Percentiles rank a stretch among this genome's conserved stretches.
Conservation (phyloP, 2,113 vertebrate genomes). For the Saccopteryx leptura region DNA sequence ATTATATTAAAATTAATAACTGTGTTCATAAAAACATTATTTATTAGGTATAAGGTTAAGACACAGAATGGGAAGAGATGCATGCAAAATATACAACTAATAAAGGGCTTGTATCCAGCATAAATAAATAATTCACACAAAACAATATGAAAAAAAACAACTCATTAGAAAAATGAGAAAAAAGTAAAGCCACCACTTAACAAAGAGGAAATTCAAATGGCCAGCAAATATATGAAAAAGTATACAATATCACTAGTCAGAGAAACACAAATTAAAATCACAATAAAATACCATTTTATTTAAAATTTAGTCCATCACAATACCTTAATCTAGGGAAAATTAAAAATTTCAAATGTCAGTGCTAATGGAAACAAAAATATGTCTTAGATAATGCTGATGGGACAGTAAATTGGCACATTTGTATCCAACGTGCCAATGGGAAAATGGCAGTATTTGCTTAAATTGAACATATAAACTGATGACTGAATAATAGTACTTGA, state of each 20-base stretch:
- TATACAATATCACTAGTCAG: no score
- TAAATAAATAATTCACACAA: neutral
- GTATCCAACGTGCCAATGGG: no score
- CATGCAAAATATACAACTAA: neutral
- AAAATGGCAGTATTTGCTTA: constrained; percentile 15
- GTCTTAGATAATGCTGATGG: neutral
- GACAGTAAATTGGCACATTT: neutral
- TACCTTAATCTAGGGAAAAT: neutral
- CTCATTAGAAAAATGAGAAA: neutral
- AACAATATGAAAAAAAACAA: neutral
- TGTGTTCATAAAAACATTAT: neutral
- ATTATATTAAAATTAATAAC: neutral
- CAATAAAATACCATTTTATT: neutral
- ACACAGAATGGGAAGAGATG: neutral
- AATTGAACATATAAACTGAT: neutral
- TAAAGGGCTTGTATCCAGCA: neutral
- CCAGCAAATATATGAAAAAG: no score
- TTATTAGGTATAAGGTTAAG: neutral
- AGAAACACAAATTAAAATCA: neutral
- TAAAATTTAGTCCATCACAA: neutral
- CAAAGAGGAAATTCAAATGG: no score
- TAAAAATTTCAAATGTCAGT: neutral
- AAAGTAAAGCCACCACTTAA: neutral
- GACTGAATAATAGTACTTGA: neutral
- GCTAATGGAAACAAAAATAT: neutral